A percentile compares a stretch with the other conserved stretches of the same genome.
phyloP scores from a whole-genome alignment of 2,888 invertebrate species.

The Pediacus dermestoides region DNA sequence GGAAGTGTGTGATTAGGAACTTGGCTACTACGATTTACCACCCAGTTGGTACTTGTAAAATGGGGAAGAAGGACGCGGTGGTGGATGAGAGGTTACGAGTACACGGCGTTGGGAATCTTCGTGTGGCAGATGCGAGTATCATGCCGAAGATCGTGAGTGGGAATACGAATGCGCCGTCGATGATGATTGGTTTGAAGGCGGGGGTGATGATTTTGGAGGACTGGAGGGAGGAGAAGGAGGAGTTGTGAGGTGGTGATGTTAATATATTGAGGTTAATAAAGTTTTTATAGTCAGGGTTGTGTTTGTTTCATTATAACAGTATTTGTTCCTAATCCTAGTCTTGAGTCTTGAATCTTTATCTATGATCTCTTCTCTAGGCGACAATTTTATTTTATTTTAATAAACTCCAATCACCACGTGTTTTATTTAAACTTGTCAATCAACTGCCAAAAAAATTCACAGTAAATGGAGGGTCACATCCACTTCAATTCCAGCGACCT shows the following conservation, averaged over 20 bases:
- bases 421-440: too few relatives aligned
- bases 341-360: too few relatives aligned
- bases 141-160: slow-evolving; percentile 68
- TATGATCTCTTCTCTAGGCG: too few relatives aligned
- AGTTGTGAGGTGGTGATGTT: slow-evolving; percentile 30
- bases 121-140: slow-evolving; percentile 78
- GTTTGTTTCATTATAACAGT: too few relatives aligned
- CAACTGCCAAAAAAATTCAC: too few relatives aligned
- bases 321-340: too few relatives aligned
- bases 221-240: slow-evolving; percentile 35
- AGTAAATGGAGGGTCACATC: too few relatives aligned
- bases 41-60: slow-evolving; percentile 19
- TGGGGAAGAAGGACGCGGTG: slow-evolving; percentile 52
- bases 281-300: too few relatives aligned
- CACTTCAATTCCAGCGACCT: too few relatives aligned
- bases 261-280: too few relatives aligned
- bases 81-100: slow-evolving; percentile 67
- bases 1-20: slow-evolving; percentile 50
- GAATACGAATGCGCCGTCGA: slow-evolving; percentile 54
- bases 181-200: slow-evolving; percentile 53
- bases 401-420: too few relatives aligned
- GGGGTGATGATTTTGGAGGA: slow-evolving; percentile 49
- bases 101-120: slow-evolving; percentile 61
- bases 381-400: too few relatives aligned
- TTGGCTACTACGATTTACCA: slow-evolving; percentile 27